Evolutionary conservation across 2,888 invertebrate species (phyloP).

Genomic region (Xanthostigma xanthostigma): DNA sequence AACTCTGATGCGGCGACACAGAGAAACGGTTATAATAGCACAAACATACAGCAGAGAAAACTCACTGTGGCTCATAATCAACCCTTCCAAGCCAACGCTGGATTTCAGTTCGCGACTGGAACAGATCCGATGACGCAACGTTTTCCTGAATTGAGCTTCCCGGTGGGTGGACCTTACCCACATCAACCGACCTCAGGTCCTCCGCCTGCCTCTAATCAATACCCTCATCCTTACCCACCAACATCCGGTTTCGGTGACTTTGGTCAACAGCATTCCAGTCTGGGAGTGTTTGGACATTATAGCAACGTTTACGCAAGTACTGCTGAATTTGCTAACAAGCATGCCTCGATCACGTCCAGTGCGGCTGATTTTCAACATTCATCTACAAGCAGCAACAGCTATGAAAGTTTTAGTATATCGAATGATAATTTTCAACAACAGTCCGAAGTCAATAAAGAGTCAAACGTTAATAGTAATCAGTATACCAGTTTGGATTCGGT

Average conservation of each 20-base stretch:
- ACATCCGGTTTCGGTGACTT: slow-evolving; percentile 24
- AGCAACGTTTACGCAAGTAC: slow-evolving; percentile 30
- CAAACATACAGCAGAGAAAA: slow-evolving; percentile 28
- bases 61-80: slow-evolving; percentile 25
- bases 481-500: slow-evolving; percentile 55
- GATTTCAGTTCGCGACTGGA: slow-evolving; percentile 23
- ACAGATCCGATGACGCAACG: slow-evolving; percentile 19
- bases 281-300: slow-evolving; percentile 35
- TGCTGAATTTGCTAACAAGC: slow-evolving; percentile 31
- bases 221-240: slow-evolving; percentile 18
- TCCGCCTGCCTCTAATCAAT: slow-evolving; percentile 19
- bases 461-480: slow-evolving; percentile 30
- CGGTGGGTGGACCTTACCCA: slow-evolving; percentile 1
- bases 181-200: not conserved
- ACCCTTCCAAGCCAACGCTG: slow-evolving; percentile 20
- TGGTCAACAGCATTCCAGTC: slow-evolving; percentile 28
- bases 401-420: slow-evolving; percentile 1
- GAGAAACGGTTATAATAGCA: slow-evolving; percentile 3
- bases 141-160: slow-evolving; percentile 23
- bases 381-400: slow-evolving; percentile 1
- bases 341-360: slow-evolving; percentile 13
- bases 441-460: slow-evolving; percentile 28
- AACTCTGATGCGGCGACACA: slow-evolving; percentile 1
- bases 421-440: slow-evolving; percentile 13
- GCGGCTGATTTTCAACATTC: slow-evolving; percentile 15